Percentiles rank a stretch among this genome's conserved stretches.
phyloP scores from a whole-genome alignment of 2,113 vertebrate species.

The Hoplias malabaricus region DNA sequence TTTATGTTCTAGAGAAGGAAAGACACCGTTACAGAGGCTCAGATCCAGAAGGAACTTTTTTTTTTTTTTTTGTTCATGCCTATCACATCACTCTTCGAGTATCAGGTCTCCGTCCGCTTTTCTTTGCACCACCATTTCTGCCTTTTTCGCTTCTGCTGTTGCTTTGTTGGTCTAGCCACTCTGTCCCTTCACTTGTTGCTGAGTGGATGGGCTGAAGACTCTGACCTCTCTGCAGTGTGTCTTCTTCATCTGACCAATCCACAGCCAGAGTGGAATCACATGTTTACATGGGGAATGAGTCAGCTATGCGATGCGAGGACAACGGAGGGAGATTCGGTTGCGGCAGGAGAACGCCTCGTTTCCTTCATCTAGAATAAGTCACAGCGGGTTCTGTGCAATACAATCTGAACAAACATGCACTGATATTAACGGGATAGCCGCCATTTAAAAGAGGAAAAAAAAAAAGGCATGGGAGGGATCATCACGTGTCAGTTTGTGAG shows the following conservation, averaged over 20 bases:
- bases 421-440: conserved; percentile 2
- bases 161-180: not conserved
- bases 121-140: not conserved
- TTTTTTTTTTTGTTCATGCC: not conserved
- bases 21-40: not conserved
- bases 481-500: not conserved
- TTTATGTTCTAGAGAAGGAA: not conserved
- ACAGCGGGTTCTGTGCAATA: conserved; percentile 41
- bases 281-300: conserved; percentile 33
- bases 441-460: too few species aligned
- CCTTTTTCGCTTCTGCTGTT: not conserved
- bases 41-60: not conserved
- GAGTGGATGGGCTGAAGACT: not conserved
- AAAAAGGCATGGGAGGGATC: not conserved
- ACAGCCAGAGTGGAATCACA: not conserved
- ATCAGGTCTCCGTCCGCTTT: not conserved
- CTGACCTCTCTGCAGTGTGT: conserved; percentile 1
- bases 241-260: not conserved
- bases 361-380: conserved; percentile 5
- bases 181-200: not conserved
- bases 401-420: conserved; percentile 11
- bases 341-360: not conserved
- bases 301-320: not conserved
- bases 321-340: not conserved
- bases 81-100: not conserved